These are phyloP conservation scores for Hypotaenidia philippensis DNA, from an alignment of 2,797 vertebrate species.

Conservation along the genomic window DNA sequence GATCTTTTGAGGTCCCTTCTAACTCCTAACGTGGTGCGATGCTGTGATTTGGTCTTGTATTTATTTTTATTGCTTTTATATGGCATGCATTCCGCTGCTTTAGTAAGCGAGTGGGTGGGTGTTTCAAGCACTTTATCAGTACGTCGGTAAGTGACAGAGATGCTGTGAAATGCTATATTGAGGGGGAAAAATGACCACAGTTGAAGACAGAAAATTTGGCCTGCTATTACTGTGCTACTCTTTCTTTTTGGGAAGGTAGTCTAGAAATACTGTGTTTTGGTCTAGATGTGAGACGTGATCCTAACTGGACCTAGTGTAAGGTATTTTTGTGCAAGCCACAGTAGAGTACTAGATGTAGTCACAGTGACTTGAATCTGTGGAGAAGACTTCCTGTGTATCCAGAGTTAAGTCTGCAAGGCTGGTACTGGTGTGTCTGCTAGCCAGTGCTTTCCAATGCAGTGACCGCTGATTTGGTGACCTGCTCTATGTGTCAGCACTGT, in stretches of 20 bases:
- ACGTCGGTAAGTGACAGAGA: neutral
- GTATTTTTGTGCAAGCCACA: accelerated
- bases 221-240: accelerated
- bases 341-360: neutral
- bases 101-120: neutral
- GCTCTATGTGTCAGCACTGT: accelerated
- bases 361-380: accelerated
- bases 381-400: accelerated
- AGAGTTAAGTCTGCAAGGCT: neutral
- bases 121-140: accelerated
- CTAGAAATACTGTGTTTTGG: accelerated
- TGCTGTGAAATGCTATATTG: neutral
- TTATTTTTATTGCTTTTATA: neutral
- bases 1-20: too few relatives aligned
- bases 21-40: too few relatives aligned
- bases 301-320: accelerated
- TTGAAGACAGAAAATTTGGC: accelerated
- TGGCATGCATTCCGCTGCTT: accelerated
- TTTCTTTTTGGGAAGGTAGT: too few relatives aligned
- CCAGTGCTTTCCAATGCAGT: accelerated
- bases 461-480: neutral
- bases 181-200: neutral
- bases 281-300: accelerated
- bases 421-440: accelerated
- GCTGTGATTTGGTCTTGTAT: neutral